phyloP scores from a whole-genome alignment of 2,888 invertebrate species.

The Tigriopus californicus region DNA sequence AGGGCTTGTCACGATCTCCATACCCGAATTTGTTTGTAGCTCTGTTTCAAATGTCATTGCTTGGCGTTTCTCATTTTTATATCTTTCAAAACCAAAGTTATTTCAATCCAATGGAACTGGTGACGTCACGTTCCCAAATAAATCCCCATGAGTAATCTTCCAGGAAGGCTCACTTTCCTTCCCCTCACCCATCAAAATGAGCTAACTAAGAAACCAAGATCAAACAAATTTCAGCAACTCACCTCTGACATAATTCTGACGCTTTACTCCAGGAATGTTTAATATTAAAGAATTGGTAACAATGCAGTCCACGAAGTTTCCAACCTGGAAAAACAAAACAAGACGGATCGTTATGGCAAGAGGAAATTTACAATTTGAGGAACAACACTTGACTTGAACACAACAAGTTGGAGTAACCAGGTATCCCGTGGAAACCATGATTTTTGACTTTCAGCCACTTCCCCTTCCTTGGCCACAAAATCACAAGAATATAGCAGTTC shows the following conservation, averaged over 20 bases:
- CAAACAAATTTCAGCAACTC: slow-evolving; percentile 25
- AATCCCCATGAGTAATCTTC: too few species aligned
- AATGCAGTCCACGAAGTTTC: slow-evolving; percentile 74
- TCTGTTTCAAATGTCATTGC: too few species aligned
- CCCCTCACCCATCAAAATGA: too few species aligned
- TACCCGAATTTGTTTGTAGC: too few species aligned
- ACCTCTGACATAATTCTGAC: slow-evolving; percentile 84
- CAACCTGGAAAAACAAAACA: slow-evolving; percentile 31
- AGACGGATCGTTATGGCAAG: not conserved
- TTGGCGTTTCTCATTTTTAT: too few species aligned
- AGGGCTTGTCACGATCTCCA: too few species aligned
- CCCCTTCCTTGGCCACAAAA: not conserved
- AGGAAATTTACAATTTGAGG: not conserved
- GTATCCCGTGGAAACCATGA: not conserved
- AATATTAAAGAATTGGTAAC: slow-evolving; percentile 88
- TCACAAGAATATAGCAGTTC: too few species aligned
- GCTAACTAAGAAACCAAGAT: not conserved
- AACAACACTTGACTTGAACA: not conserved
- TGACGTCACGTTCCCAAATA: too few species aligned
- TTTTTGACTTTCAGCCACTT: not conserved
- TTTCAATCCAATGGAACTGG: too few species aligned
- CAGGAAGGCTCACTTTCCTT: too few species aligned
- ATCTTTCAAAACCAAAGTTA: too few species aligned
- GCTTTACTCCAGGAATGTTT: slow-evolving; percentile 90
- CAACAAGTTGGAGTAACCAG: not conserved